phyloP scores from a whole-genome alignment of 2,888 invertebrate genomes.

The Drosophila neoperkinsi region DNA sequence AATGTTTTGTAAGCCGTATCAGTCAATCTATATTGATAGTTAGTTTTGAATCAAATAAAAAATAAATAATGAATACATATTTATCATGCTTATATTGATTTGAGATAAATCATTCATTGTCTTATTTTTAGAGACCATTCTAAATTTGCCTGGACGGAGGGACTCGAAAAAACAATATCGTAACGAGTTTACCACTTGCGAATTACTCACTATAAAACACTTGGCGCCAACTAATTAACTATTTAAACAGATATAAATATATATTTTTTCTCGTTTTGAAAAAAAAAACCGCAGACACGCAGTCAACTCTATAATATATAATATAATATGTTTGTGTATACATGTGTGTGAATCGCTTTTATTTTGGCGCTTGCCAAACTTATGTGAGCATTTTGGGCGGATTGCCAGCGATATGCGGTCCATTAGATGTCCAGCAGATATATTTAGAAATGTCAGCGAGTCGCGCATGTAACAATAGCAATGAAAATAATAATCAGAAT shows the following conservation, averaged over 20 bases:
- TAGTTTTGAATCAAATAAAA: neutral
- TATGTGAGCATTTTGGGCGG: conserved; percentile 26
- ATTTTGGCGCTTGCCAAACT: conserved; percentile 45
- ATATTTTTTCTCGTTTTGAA: neutral
- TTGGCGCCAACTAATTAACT: neutral
- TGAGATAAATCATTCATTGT: neutral
- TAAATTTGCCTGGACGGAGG: neutral
- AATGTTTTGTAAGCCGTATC: neutral
- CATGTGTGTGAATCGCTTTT: conserved; percentile 14
- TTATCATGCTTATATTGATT: neutral
- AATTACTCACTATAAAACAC: neutral
- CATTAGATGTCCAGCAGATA: conserved; percentile 53
- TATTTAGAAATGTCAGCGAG: conserved; percentile 49
- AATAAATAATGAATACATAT: neutral
- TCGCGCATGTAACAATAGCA: conserved; percentile 44
- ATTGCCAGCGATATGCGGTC: conserved; percentile 38
- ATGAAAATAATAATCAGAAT: conserved; percentile 24
- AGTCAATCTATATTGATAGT: neutral
- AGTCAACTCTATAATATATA: neutral
- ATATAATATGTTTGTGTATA: neutral
- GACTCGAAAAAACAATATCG: neutral
- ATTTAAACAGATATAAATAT: neutral
- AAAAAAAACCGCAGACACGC: neutral
- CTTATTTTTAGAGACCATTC: neutral
- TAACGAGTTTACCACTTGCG: neutral